Evolutionary conservation across 2,113 vertebrate species (phyloP).

Genomic region (Irena cyanogastra): DNA sequence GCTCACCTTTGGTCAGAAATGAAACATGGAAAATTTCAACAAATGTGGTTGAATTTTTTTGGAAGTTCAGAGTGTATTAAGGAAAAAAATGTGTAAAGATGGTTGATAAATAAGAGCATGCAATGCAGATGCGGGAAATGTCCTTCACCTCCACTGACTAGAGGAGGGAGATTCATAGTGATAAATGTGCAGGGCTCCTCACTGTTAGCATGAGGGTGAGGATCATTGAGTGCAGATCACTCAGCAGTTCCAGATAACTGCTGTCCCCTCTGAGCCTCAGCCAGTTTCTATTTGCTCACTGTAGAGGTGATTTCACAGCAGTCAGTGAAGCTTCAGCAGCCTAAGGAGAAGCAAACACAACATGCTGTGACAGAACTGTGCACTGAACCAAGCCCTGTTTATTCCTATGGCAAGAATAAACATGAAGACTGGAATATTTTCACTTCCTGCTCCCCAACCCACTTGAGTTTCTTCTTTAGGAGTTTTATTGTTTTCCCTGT

Average conservation of each 20-base stretch:
- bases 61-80: background rate
- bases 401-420: constrained; percentile 5
- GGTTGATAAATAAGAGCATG: background rate
- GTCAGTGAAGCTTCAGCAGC: background rate
- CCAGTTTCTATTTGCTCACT: background rate
- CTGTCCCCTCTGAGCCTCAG: background rate
- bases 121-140: background rate
- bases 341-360: background rate
- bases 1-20: background rate
- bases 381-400: background rate
- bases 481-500: background rate
- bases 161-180: background rate
- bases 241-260: background rate
- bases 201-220: background rate
- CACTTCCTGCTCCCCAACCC: background rate
- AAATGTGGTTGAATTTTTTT: background rate
- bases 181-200: background rate
- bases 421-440: constrained; percentile 13
- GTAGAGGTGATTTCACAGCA: background rate
- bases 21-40: constrained; percentile 25
- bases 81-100: background rate
- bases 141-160: fast-evolving
- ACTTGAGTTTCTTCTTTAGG: background rate
- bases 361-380: background rate
- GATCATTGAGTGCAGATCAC: background rate